A percentile compares a stretch with the other conserved stretches of the same genome.
Conservation (phyloP, 2,797 vertebrate genomes). For the Coendou prehensilis region DNA sequence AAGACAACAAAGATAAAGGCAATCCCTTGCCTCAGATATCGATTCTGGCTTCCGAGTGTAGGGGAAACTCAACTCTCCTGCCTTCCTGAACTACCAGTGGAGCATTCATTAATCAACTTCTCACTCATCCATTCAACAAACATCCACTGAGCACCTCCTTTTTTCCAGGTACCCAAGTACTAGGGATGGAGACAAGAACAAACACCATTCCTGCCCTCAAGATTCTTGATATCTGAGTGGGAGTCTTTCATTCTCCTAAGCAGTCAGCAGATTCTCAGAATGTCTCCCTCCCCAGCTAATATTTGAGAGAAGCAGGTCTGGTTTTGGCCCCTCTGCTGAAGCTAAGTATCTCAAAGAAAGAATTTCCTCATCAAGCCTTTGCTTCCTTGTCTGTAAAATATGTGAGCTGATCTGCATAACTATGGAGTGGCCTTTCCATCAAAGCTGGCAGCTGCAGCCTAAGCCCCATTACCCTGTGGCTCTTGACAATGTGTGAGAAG, state of each 20-base stretch:
- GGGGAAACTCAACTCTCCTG: neutral
- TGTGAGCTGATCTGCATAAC: neutral
- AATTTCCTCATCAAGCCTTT: neutral
- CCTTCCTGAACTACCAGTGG: neutral
- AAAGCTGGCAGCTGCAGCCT: neutral
- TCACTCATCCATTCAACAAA: slow-evolving; percentile 19
- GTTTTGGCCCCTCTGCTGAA: slow-evolving; percentile 3
- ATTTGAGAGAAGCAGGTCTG: neutral
- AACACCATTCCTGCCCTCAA: neutral
- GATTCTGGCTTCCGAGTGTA: neutral
- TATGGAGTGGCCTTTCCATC: neutral
- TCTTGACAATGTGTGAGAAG: neutral
- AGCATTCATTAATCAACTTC: neutral
- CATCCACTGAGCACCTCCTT: neutral
- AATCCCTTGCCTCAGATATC: neutral
- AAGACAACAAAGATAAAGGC: slow-evolving; percentile 32
- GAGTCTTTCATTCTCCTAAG: neutral
- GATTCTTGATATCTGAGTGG: neutral
- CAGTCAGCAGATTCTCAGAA: neutral
- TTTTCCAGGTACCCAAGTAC: neutral
- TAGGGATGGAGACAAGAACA: neutral
- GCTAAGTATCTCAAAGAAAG: neutral
- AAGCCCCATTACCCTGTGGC: neutral
- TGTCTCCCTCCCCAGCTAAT: neutral
- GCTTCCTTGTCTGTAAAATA: slow-evolving; percentile 8